Conservation (phyloP, 2,113 vertebrate species). For the Poecile atricapillus region DNA sequence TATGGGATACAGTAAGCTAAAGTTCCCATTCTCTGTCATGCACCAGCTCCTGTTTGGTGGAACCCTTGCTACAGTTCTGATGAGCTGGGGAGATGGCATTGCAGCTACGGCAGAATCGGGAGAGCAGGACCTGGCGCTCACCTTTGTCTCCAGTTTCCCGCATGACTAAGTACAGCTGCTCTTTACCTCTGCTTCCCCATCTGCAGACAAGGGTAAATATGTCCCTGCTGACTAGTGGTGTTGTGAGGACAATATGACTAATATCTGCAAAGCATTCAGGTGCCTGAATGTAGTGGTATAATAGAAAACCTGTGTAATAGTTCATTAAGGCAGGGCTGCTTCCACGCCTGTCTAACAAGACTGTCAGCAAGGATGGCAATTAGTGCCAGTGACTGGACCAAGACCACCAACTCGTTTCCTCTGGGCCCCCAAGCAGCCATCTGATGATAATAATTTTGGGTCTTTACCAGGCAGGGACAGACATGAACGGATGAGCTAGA, state of each 20-base stretch:
- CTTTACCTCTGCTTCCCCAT: background rate
- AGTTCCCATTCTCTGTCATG: rapidly evolving
- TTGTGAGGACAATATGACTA: conserved; percentile 10
- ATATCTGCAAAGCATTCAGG: background rate
- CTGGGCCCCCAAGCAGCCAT: conserved; percentile 55
- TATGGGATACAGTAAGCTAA: background rate
- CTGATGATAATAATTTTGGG: conserved; percentile 62
- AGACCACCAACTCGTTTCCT: conserved; percentile 57
- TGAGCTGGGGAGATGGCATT: background rate
- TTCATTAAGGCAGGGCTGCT: conserved; percentile 29
- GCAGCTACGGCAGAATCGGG: background rate
- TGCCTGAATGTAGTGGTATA: background rate
- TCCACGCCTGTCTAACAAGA: background rate
- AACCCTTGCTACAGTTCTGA: background rate
- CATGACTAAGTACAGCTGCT: conserved; percentile 6
- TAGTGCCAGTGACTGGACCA: conserved; percentile 60
- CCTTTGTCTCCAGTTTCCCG: background rate
- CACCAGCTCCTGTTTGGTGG: background rate
- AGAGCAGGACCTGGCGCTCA: background rate
- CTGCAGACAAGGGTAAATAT: conserved; percentile 13
- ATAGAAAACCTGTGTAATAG: conserved; percentile 9
- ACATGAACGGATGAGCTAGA: conserved; percentile 59
- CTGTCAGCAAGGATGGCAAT: conserved; percentile 42
- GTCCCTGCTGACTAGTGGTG: background rate
- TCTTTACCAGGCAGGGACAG: conserved; percentile 36